Evolutionary conservation across 2,113 vertebrate genomes (phyloP), one percentile per base, ranked within the genome.

Genomic region (Sphaerodactylus townsendi): DNA sequence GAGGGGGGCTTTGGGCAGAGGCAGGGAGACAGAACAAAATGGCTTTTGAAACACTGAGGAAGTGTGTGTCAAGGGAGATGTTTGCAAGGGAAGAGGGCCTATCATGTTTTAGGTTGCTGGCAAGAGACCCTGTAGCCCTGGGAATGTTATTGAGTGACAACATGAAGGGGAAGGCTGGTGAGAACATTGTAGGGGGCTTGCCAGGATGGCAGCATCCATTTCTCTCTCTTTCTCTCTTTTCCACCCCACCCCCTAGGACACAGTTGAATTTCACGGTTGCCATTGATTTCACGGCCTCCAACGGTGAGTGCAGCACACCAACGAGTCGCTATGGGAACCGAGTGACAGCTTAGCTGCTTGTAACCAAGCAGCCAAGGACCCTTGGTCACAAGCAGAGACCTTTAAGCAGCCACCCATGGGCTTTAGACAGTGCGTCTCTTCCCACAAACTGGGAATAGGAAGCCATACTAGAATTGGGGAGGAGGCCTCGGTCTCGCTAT

Each of bases 201-300:
- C 50, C 85, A 84, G 82, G 74, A 84, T 9, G 35, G 81, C 83
- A 86, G 91, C 48, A 33, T 44, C 88, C 39, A 80, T 72, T 83
- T 86, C 81, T 87, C 75, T 79, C 77, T 84, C 88, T 93, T 72
- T 85, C 88, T 93, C 77, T 66, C 83, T 72, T 72, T 33, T 64
- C 50, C n/a, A 28, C 48, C 53, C n/a, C 10, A 13, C 87, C 82
- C 76, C 79, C 89, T 92, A 99, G 99, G 94, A 99, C 98, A 0
- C 98, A 99, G 91, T 95, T 99, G 89, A 99, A 99, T 96, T 99
- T 99, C 95, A 99, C 98, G 0, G 98, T 99, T 11, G 98, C 98
- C 44, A 99, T 99, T 35, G 98, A 99, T 94, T 99, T 99, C 95
- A 99, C 98, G 23, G 98, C 98, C 64, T 99, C 98, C 86, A 99